These are phyloP conservation scores for Pholis gunnellus DNA, from an alignment of 2,113 vertebrate species.

Conservation along the genomic window DNA sequence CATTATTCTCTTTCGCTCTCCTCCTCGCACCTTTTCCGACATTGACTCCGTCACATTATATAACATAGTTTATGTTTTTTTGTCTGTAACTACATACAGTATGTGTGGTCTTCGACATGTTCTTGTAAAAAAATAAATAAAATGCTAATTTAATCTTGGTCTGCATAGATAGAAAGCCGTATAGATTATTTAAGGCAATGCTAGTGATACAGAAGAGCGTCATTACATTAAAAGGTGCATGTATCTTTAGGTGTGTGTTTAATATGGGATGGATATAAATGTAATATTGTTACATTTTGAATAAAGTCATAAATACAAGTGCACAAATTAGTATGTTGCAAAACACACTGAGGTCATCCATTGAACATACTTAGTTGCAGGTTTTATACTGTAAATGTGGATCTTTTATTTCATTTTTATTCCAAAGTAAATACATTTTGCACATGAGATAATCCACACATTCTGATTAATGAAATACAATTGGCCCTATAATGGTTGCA, in stretches of 20 bases:
- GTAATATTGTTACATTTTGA: background rate
- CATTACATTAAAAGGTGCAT: background rate
- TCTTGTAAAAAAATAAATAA: background rate
- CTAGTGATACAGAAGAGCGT: background rate
- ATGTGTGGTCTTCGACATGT: background rate
- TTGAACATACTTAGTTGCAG: background rate
- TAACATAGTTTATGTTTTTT: slow-evolving; percentile 25
- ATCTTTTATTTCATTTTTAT: background rate
- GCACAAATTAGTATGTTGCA: background rate
- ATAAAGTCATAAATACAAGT: background rate
- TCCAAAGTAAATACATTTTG: background rate
- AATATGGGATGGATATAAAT: background rate
- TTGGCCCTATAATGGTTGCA: background rate
- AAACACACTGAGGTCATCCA: background rate
- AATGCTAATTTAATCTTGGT: background rate
- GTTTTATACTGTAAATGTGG: background rate
- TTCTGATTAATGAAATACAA: background rate
- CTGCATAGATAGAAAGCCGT: background rate
- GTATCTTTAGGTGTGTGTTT: background rate
- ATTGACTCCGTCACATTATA: slow-evolving; percentile 33
- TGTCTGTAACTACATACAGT: slow-evolving; percentile 9
- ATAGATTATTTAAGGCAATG: background rate
- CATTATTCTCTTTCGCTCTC: slow-evolving; percentile 37
- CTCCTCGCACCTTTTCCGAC: slow-evolving; percentile 30
- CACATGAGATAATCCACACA: background rate